These are phyloP conservation scores for Caenorhabditis drosophilae DNA, from an alignment of 2,888 invertebrate species.

Conservation along the genomic window DNA sequence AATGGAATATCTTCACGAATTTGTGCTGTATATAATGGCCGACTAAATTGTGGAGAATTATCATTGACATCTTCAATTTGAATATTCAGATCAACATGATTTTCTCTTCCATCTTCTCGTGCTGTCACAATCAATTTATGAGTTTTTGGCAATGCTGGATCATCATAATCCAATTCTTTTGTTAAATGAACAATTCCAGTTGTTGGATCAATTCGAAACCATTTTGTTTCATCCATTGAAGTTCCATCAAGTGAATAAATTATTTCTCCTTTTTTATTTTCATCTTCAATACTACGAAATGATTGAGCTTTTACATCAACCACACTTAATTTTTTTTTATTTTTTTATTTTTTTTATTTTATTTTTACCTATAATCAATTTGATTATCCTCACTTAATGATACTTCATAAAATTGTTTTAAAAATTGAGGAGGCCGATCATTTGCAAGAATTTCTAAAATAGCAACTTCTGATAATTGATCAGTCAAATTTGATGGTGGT, in stretches of 20 bases:
- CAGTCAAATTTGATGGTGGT: conserved; percentile 38
- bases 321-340: conserved; percentile 79
- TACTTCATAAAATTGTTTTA: conserved; percentile 90
- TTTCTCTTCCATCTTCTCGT: conserved; percentile 15
- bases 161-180: conserved; percentile 95
- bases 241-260: conserved; percentile 28
- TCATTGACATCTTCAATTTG: conserved; percentile 60
- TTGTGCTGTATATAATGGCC: conserved; percentile 94
- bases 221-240: conserved; percentile 68
- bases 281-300: conserved; percentile 73
- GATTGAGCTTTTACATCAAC: conserved; percentile 96
- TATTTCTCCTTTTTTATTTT: conserved; percentile 46
- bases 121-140: conserved; percentile 75
- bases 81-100: conserved; percentile 52
- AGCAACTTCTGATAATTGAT: conserved; percentile 58
- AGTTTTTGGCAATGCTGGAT: conserved; percentile 88
- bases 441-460: conserved; percentile 74
- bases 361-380: conserved; percentile 78
- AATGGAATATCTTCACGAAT: conserved; percentile 91
- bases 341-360: too few species aligned
- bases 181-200: conserved; percentile 93
- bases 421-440: conserved; percentile 95
- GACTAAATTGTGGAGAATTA: conserved; percentile 67
- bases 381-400: conserved; percentile 95
- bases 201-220: conserved; percentile 85